These are phyloP conservation scores for Xyliphius kryptos DNA, from an alignment of 2,113 vertebrate species.

Conservation along the genomic window DNA sequence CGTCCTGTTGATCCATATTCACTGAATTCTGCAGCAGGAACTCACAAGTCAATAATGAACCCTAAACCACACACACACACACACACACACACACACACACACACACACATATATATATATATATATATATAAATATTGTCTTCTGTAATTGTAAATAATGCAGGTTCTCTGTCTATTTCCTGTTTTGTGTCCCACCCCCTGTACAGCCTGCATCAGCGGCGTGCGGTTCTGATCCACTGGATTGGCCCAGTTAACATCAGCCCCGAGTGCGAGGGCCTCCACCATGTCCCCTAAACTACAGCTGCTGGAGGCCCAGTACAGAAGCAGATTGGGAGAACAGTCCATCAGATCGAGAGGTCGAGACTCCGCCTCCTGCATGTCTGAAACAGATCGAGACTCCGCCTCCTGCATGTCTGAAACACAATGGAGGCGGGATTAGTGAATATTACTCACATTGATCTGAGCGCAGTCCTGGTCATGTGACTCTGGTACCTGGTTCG, in stretches of 20 bases:
- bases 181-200: conserved; percentile 70
- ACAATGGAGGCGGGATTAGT: conserved; percentile 59
- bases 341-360: conserved; percentile 69
- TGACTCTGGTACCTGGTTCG: conserved; percentile 8
- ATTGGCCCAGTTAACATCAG: conserved; percentile 91
- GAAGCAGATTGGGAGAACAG: conserved; percentile 74
- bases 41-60: conserved; percentile 89
- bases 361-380: conserved; percentile 48
- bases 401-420: conserved; percentile 40
- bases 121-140: too few relatives aligned
- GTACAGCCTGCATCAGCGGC: conserved; percentile 89
- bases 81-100: conserved; percentile 4
- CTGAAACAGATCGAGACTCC: conserved; percentile 51
- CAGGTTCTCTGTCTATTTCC: background rate
- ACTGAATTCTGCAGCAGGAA: conserved; percentile 94
- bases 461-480: too few relatives aligned
- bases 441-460: too few relatives aligned
- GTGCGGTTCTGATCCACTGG: conserved; percentile 78
- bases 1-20: conserved; percentile 87
- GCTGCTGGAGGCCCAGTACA: conserved; percentile 82
- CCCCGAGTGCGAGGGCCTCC: conserved; percentile 87
- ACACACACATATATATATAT: too few relatives aligned
- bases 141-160: too few relatives aligned
- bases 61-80: conserved; percentile 57
- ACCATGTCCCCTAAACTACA: conserved; percentile 88